Conservation (phyloP, 2,888 invertebrate species). For the Stenotaenia linearis region DNA sequence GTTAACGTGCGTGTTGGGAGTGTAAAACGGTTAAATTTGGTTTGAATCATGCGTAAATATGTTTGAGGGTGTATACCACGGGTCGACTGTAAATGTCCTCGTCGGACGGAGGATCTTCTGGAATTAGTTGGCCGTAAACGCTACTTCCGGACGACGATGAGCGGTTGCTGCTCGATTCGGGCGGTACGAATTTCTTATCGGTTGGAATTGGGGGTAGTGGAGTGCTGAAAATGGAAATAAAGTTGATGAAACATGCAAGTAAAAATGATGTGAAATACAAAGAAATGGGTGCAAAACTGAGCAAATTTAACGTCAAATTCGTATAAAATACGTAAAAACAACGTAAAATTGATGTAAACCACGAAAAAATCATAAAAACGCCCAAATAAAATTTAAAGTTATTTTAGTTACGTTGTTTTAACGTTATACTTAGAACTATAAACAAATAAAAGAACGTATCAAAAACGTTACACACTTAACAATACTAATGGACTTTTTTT, state of each 20-base stretch:
- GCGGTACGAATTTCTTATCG: conserved; percentile 29
- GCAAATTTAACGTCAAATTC: no score
- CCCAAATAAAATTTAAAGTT: no score
- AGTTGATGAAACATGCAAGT: neutral
- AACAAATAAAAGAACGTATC: neutral
- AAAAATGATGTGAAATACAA: neutral
- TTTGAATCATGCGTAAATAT: neutral
- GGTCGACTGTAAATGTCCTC: conserved; percentile 71
- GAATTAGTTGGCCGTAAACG: conserved; percentile 54
- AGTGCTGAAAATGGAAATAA: conserved; percentile 55
- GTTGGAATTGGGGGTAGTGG: conserved; percentile 72
- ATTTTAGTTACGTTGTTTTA: no score
- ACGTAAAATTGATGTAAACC: no score
- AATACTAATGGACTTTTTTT: conserved; percentile 34
- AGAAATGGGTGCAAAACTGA: neutral
- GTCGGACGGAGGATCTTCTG: conserved; percentile 46
- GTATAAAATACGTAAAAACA: no score
- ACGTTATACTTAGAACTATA: neutral
- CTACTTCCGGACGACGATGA: conserved; percentile 49
- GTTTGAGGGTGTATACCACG: conserved; percentile 46
- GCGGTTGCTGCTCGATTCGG: conserved; percentile 40
- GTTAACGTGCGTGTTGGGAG: no score
- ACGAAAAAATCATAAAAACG: neutral
- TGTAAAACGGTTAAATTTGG: no score
- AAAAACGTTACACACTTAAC: conserved; percentile 36